Conservation (phyloP, 2,888 invertebrate genomes). For the Horisme vitalbata region DNA sequence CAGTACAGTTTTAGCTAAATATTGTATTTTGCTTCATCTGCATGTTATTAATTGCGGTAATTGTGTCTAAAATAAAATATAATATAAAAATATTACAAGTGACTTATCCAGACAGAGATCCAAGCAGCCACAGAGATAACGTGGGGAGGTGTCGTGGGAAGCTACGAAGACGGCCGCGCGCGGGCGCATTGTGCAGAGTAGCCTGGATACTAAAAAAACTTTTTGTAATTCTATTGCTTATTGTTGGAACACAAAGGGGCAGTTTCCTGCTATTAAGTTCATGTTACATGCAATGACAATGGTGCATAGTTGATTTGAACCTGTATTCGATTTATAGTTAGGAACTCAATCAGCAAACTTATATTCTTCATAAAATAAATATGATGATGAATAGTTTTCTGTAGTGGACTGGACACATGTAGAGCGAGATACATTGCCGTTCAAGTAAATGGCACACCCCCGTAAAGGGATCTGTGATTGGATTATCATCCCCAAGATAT, state of each 20-base stretch:
- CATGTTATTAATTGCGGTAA: too few relatives aligned
- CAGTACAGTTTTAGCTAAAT: too few relatives aligned
- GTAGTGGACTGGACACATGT: constrained; percentile 5
- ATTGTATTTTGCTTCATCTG: too few relatives aligned
- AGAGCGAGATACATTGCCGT: too few relatives aligned
- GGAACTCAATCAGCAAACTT: constrained; percentile 7
- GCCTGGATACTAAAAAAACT: constrained; percentile 63
- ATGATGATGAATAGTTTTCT: constrained; percentile 3
- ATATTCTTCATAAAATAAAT: neutral
- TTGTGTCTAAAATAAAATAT: too few relatives aligned
- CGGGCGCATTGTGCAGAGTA: constrained; percentile 70
- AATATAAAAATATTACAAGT: too few relatives aligned
- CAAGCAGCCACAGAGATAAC: constrained; percentile 25
- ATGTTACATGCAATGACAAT: constrained; percentile 49
- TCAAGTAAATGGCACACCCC: constrained; percentile 34
- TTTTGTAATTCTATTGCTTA: constrained; percentile 73
- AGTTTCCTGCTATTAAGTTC: constrained; percentile 69
- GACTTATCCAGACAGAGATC: too few relatives aligned
- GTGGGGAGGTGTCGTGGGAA: constrained; percentile 56
- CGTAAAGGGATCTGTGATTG: constrained; percentile 57
- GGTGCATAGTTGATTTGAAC: constrained; percentile 21
- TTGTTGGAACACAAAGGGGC: constrained; percentile 71
- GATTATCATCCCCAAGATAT: constrained; percentile 62
- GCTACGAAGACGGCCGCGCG: constrained; percentile 61
- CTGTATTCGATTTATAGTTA: constrained; percentile 4